Base-by-base conservation (phyloP, 2,797 vertebrate species). In the Acipenser oxyrinchus region DNA sequence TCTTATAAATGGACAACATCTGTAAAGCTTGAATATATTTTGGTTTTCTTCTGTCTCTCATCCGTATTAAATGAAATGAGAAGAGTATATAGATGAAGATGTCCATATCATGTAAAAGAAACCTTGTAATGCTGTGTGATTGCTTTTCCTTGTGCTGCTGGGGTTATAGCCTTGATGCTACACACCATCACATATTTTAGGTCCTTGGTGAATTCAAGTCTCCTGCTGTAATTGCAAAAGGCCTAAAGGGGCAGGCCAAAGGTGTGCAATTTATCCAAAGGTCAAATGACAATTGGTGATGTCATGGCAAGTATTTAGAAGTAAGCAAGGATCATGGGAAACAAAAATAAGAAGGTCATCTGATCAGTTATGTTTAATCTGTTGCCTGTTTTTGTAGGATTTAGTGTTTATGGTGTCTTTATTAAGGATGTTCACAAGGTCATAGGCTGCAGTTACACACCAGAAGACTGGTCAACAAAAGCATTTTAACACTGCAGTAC, bases 341-440 rank as follows among this genome's bases (percentile, higher is more conserved):
- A 59, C 37, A 13, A 66, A 66, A 66, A 59, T 10, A 66, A 57
- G 64, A 51, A 58, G 52, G 63, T 8, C 51, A 18, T 52, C 23
- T 52, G 53, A 48, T 23, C 15, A 65, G 51, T 15, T 15, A 5
- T 37, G 48, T 55, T 58, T 48, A 48, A 18, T 23, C 11, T 3
- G 15, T 12, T 18, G 69, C 70, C 69, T 78, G 73, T 81, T 79
- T 80, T 72, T 77, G 68, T 51, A 69, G 69, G 77, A 76, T 62
- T 37, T 55, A 55, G 8, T 48, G 82, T 86, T 86, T 85, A 79
- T 37, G 78, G 81, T 78, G 79, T 78, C 78, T 78, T 18, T 83
- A 85, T 87, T 84, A 84, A 80, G 82, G 80, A 86, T 82, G 83
- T 79, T 77, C 82, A 78, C 49, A 10, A 72, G 81, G 80, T 84